phyloP scores from a whole-genome alignment of 1,140 invertebrate genomes.

The Rhopalosiphum padi region DNA sequence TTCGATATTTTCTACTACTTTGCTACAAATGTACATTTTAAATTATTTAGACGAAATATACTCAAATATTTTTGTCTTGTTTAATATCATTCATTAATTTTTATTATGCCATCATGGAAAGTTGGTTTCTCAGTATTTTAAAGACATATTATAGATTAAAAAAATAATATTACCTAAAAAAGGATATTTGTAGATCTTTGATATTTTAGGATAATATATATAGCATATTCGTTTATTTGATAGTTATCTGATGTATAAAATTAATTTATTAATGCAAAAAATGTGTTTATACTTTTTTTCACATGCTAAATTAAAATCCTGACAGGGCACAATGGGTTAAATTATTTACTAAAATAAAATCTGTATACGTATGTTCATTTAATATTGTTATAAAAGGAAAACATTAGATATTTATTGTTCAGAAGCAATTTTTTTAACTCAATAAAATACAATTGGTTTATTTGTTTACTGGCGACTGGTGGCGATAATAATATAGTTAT shows the following conservation, averaged over 20 bases:
- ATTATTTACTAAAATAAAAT: background rate
- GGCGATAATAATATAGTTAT: constrained; percentile 10
- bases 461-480: background rate
- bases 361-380: background rate
- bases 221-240: background rate
- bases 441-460: constrained; percentile 32
- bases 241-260: background rate
- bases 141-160: background rate
- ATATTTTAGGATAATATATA: background rate
- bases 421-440: constrained; percentile 22
- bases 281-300: background rate
- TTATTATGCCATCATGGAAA: background rate
- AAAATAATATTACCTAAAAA: background rate
- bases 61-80: background rate
- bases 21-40: background rate
- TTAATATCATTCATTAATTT: background rate
- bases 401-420: constrained; percentile 23
- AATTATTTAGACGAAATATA: background rate
- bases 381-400: constrained; percentile 19
- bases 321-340: background rate
- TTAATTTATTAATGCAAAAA: background rate
- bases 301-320: no score
- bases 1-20: background rate
- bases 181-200: background rate
- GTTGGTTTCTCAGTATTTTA: background rate